These are phyloP conservation scores for Astyanax mexicanus DNA, from an alignment of 2,797 vertebrate species.

Conservation along the genomic window DNA sequence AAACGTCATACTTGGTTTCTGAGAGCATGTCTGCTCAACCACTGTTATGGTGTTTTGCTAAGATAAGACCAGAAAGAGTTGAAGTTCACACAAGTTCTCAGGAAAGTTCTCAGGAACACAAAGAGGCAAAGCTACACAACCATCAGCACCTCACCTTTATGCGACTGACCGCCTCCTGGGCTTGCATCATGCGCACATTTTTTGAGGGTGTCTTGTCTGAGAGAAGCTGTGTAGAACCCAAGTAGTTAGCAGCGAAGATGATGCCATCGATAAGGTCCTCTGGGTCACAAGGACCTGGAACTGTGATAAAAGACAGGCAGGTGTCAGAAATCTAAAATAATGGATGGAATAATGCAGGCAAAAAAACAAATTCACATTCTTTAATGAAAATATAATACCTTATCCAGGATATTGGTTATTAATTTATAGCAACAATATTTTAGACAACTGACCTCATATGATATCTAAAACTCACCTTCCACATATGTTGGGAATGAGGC, in stretches of 20 bases:
- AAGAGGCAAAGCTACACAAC: not conserved
- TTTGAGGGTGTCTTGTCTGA: constrained; percentile 98
- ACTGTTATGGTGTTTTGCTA: constrained; percentile 37
- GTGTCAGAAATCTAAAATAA: not conserved
- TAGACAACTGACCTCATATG: not conserved
- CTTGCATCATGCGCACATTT: constrained; percentile 98
- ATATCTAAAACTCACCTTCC: constrained; percentile 86
- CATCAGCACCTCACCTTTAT: constrained; percentile 87
- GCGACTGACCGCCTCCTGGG: constrained; percentile 94
- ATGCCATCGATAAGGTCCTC: constrained; percentile 98
- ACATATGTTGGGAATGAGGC: constrained; percentile 96
- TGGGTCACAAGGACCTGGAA: constrained; percentile 96
- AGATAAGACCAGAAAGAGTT: constrained; percentile 19
- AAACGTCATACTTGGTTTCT: constrained; percentile 26
- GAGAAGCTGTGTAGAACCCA: constrained; percentile 95
- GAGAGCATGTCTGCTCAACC: constrained; percentile 7
- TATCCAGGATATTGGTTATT: not conserved
- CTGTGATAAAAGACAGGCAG: constrained; percentile 66
- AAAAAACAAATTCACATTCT: not conserved
- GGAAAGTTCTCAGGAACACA: not conserved
- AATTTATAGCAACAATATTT: not conserved
- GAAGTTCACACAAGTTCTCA: constrained; percentile 27
- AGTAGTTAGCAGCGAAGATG: constrained; percentile 97
- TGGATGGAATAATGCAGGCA: not conserved
- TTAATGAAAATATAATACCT: not conserved